A percentile compares a stretch with the other conserved stretches of the same genome.
phyloP scores from a whole-genome alignment of 2,113 vertebrate species.

The Lycocorax pyrrhopterus region DNA sequence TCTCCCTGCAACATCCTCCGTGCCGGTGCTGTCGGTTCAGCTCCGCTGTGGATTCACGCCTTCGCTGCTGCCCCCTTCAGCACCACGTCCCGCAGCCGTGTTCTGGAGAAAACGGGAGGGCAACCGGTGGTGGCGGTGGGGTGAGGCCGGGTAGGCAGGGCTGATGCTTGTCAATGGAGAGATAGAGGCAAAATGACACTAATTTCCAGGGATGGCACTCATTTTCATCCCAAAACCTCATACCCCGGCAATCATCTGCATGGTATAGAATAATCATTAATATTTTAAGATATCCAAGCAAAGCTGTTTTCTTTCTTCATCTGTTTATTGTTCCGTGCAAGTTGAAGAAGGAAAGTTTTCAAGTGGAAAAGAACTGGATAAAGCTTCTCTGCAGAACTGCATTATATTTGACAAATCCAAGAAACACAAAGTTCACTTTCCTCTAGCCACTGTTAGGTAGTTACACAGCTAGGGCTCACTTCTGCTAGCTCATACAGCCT shows the following conservation, averaged over 20 bases:
- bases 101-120: background rate
- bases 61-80: too few relatives aligned
- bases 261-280: background rate
- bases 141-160: background rate
- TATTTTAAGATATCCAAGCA: background rate
- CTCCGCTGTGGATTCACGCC: rapidly evolving
- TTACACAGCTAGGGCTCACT: background rate
- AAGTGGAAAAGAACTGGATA: background rate
- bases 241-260: background rate
- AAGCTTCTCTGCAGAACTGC: background rate
- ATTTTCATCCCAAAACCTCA: background rate
- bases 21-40: background rate
- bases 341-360: background rate
- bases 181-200: background rate
- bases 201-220: background rate
- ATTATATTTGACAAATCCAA: background rate
- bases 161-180: background rate
- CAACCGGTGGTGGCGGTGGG: rapidly evolving
- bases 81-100: rapidly evolving
- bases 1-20: background rate
- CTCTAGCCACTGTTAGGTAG: background rate
- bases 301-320: background rate
- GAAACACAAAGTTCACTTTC: background rate
- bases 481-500: background rate
- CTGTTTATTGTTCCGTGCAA: background rate